Evolutionary conservation across 2,113 vertebrate species (phyloP).

Genomic region (Phoxinus phoxinus): DNA sequence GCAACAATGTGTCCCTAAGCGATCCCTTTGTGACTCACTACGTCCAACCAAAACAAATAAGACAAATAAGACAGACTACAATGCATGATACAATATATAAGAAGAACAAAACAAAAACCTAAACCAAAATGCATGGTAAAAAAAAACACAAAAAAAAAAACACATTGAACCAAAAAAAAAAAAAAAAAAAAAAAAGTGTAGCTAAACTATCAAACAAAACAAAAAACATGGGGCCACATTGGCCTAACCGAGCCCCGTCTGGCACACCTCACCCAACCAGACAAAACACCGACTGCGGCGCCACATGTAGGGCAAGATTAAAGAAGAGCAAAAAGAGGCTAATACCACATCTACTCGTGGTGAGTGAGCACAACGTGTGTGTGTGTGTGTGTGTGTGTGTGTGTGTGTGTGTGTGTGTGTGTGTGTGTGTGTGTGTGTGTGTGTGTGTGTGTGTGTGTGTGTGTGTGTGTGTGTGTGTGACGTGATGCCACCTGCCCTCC

Average conservation of each 20-base stretch:
- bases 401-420: not conserved
- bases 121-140: too few relatives aligned
- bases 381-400: not conserved
- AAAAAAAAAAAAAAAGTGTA: not conserved
- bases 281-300: not conserved
- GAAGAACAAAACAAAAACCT: too few relatives aligned
- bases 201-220: not conserved
- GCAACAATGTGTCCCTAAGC: not conserved
- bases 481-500: slow-evolving; percentile 15
- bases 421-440: slow-evolving; percentile 23
- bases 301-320: slow-evolving; percentile 4
- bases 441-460: too few relatives aligned
- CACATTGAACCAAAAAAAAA: not conserved
- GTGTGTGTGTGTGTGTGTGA: not conserved
- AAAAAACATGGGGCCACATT: not conserved
- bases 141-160: too few relatives aligned
- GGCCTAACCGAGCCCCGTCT: not conserved
- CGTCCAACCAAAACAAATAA: too few relatives aligned
- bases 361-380: slow-evolving; percentile 4
- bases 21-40: not conserved
- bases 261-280: not conserved
- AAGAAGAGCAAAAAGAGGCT: not conserved
- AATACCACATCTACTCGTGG: not conserved
- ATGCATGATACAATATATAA: too few relatives aligned
- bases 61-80: not conserved